Base-by-base conservation (phyloP, 2,797 vertebrate species). In the Protonibea diacanthus region DNA sequence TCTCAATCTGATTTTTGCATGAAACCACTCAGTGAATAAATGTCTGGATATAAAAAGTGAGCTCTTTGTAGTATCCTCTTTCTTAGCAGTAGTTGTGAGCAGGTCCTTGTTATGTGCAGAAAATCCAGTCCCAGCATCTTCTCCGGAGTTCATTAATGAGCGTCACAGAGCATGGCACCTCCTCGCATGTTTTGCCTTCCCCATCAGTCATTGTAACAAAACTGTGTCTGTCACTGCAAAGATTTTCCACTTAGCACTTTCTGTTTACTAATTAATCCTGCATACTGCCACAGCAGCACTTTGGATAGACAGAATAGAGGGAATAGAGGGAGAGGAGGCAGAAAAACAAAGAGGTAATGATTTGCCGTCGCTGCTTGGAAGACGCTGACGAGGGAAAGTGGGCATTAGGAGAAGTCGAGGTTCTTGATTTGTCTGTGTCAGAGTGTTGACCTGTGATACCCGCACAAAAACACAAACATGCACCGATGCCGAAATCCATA, bases 201-300 rank as follows among this genome's bases (percentile, higher is more conserved):
- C 86, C 85, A 89, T 93, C 85, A 82, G 78, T 92, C 89, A 90
- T 59, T 84, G 83, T 65, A 83, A 82, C 76, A 80, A 78, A 88
- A 86, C 78, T 52, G 69, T 71, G 75, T 84, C 78, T 84, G 88
- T 88, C 65, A 13, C 80, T 33, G 76, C 78, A 89, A 89, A 89
- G 85, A 87, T 85, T 90, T 93, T 90, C 87, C 89, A 90, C 80
- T 92, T 91, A 90, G 89, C 80, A 83, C 87, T 89, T 78, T 86
- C 60, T 81, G 88, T 90, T 92, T 88, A 91, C 89, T 92, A 90
- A 93, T 93, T 91, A 92, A 92, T 92, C 86, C 86, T 38, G 52
- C 74, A 78, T 87, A 77, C 68, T 85, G 87, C 91, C 78, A 73
- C 85, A 72, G 58, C 87, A 89, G 90, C 91, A 91, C 83, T 90